Evolutionary conservation across 2,888 invertebrate genomes (phyloP), one percentile per base, ranked within the genome.

Genomic region (Steinernema carpocapsae): DNA sequence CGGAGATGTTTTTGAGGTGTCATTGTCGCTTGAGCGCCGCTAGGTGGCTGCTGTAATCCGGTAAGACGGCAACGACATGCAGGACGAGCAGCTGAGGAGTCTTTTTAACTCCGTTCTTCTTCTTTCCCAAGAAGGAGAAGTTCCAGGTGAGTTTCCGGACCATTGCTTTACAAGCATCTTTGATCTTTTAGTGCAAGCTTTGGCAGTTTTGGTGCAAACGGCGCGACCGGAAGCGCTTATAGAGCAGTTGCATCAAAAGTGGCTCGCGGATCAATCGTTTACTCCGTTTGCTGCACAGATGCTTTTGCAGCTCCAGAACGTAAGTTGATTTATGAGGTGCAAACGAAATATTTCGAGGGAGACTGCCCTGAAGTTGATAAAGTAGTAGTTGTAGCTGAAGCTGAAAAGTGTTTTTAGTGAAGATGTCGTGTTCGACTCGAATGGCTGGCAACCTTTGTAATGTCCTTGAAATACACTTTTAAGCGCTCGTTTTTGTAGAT

Each of bases 181-280:
- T n/a, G n/a, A n/a, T n/a, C n/a, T n/a, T n/a, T 70, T 77, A 81
- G 81, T 81, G 1, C 81, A 81, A 79, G 81, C 81, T 10, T 79
- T 80, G 76, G 78, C 80, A 71, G 79, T 81, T 78, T 72, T 81
- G 7, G 81, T 78, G 0, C 74, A 76, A 14, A 75, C 76, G 56
- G 77, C 79, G 42, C 77, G 78, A 12, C 79, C 81, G 3, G 80
- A 80, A 75, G 76, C 78, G 12, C 72, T 81, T 22, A 79, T 80
- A 14, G 81, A 81, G 48, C 80, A 80, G 48, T 78, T 81, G 64
- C 76, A 79, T 46, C 72, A 80, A 32, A 74, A 48, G 48, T 81
- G 81, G 81, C 75, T 81, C 24, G 77, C 81, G 4, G 81, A 81
- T 76, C 76, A 76, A 37, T 71, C 76, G 29, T 81, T 81, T 48